These are phyloP conservation scores for Drosophila lacteicornis DNA, from an alignment of 1,140 invertebrate genomes.

Conservation along the genomic window DNA sequence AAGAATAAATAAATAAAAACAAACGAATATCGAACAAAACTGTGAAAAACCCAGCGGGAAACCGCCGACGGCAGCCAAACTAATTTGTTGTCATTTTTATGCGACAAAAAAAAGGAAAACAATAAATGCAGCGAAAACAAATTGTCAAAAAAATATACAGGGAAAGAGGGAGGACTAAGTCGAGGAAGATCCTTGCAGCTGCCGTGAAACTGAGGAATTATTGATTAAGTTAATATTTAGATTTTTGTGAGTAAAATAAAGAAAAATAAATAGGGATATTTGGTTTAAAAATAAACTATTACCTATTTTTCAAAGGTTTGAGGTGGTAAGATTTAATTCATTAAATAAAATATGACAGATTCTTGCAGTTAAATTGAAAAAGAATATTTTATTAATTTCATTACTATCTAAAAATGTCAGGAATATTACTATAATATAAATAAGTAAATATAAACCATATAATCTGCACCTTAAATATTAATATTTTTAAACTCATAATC, in stretches of 20 bases:
- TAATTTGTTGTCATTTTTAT: constrained; percentile 82
- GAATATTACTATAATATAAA: no score
- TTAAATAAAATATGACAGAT: background rate
- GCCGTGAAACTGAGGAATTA: constrained; percentile 49
- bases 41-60: constrained; percentile 81
- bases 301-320: no score
- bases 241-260: background rate
- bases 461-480: no score
- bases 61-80: constrained; percentile 73
- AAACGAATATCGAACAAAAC: constrained; percentile 52
- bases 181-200: constrained; percentile 53
- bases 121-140: constrained; percentile 65
- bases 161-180: constrained; percentile 4
- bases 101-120: constrained; percentile 78
- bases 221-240: constrained; percentile 31
- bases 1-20: constrained; percentile 36
- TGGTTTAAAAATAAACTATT: background rate
- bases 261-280: background rate
- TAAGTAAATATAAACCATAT: no score
- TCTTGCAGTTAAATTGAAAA: no score
- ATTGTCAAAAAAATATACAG: constrained; percentile 26
- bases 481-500: no score
- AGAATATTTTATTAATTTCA: background rate
- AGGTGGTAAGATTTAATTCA: no score
- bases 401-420: background rate